Conservation (phyloP, 1,140 invertebrate species). For the Ceratina australensis region DNA sequence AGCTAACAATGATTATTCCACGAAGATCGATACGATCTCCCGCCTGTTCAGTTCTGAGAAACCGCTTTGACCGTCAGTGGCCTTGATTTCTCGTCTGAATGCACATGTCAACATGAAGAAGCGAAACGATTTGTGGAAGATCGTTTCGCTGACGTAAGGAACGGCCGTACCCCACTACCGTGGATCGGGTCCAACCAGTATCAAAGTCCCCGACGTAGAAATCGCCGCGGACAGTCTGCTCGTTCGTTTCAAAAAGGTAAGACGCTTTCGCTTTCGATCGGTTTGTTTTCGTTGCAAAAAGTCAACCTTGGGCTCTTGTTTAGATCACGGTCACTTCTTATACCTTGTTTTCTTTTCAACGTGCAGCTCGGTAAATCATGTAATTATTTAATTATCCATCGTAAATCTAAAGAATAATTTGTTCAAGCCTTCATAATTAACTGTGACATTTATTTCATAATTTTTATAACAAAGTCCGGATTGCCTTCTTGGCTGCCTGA, state of each 20-base stretch:
- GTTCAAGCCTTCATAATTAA: no score
- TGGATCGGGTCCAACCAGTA: conserved; percentile 56
- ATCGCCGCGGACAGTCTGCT: conserved; percentile 62
- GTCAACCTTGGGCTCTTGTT: background rate
- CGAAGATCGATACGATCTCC: background rate
- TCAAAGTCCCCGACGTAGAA: conserved; percentile 64
- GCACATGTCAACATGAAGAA: conserved; percentile 9
- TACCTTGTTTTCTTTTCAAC: no score
- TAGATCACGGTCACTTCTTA: no score
- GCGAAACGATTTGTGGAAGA: conserved; percentile 33
- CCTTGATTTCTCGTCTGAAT: conserved; percentile 10
- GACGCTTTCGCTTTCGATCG: conserved; percentile 21
- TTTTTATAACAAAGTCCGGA: no score
- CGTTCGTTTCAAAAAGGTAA: conserved; percentile 68
- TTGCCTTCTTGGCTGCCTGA: no score
- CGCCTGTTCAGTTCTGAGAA: conserved; percentile 7
- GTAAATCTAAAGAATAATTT: no score
- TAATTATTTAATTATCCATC: no score
- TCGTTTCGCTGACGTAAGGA: conserved; percentile 59
- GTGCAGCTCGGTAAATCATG: no score
- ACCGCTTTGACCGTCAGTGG: conserved; percentile 4
- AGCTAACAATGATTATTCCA: background rate
- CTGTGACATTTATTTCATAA: no score
- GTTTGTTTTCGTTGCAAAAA: background rate
- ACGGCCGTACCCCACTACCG: conserved; percentile 55